These are phyloP conservation scores for Aphelocoma coerulescens DNA, from an alignment of 2,113 vertebrate species.

Conservation along the genomic window DNA sequence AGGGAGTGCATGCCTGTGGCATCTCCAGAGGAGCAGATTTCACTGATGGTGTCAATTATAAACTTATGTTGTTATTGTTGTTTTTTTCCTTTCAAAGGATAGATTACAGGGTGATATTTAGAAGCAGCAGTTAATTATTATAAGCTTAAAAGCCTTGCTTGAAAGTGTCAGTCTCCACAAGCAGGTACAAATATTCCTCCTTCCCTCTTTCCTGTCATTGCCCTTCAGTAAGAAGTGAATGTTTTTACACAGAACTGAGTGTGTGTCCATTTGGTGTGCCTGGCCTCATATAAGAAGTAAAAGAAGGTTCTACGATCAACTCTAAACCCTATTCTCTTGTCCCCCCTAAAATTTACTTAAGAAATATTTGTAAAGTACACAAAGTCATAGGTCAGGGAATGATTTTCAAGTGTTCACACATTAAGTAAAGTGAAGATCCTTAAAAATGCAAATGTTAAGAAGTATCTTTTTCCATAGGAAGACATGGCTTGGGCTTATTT, in stretches of 20 bases:
- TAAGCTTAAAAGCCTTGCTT: background rate
- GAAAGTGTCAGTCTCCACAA: background rate
- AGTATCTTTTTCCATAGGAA: background rate
- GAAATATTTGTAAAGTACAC: background rate
- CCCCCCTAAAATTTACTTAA: background rate
- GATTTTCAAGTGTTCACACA: background rate
- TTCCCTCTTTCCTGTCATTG: background rate
- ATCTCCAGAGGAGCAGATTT: background rate
- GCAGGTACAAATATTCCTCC: background rate
- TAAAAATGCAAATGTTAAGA: background rate
- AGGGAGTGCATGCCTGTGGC: background rate
- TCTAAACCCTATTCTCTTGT: background rate
- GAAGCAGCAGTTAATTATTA: background rate
- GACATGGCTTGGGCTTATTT: background rate
- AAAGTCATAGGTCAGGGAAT: background rate
- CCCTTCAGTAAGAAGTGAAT: background rate
- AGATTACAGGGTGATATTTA: background rate
- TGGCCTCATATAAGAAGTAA: background rate
- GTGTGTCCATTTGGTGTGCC: background rate
- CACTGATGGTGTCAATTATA: background rate
- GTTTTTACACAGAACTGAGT: background rate
- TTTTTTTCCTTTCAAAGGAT: background rate
- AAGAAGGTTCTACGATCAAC: background rate
- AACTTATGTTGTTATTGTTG: background rate
- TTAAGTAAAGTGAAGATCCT: background rate